Conservation (phyloP, 2,113 vertebrate genomes). For the Rhinoptilus africanus region DNA sequence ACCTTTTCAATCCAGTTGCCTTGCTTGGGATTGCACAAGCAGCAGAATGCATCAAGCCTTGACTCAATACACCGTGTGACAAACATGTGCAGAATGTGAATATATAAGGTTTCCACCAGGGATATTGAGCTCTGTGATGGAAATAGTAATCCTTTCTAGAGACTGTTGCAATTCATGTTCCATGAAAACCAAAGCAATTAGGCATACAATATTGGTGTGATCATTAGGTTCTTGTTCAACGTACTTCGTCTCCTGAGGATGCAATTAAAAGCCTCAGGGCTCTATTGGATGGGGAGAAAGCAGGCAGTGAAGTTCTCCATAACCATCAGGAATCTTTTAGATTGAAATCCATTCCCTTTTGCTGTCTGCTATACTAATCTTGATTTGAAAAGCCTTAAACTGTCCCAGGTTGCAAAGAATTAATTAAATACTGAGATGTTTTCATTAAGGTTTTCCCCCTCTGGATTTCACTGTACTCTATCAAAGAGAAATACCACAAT, state of each 20-base stretch:
- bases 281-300: background rate
- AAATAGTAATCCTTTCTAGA: background rate
- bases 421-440: conserved; percentile 57
- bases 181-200: background rate
- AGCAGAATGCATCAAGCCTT: background rate
- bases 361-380: background rate
- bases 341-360: background rate
- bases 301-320: background rate
- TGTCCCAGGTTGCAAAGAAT: conserved; percentile 25
- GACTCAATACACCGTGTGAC: background rate
- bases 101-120: background rate
- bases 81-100: background rate
- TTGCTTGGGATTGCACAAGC: background rate
- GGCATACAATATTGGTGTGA: background rate
- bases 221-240: background rate
- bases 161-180: background rate
- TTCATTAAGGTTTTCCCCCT: conserved; percentile 21
- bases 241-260: background rate
- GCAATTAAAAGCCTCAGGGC: background rate
- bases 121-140: background rate
- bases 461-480: conserved; percentile 25
- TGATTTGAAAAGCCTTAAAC: conserved; percentile 9
- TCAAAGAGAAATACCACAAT: conserved; percentile 63
- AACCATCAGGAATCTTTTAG: background rate
- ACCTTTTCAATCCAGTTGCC: background rate